Evolutionary conservation across 2,797 vertebrate species (phyloP).

Genomic region (Zalophus californianus): DNA sequence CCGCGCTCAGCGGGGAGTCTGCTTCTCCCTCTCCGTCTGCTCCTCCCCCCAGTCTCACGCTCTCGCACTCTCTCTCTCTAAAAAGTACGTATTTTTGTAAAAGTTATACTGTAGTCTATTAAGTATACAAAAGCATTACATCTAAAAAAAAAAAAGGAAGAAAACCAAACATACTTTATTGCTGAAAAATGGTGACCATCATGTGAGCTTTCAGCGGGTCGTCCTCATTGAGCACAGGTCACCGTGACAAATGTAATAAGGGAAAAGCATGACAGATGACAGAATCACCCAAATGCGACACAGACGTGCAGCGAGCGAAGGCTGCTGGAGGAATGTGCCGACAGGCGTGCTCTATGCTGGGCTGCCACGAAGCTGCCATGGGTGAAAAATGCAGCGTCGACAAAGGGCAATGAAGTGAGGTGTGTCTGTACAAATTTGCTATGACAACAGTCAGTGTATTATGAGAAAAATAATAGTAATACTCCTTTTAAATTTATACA

Average conservation of each 20-base stretch:
- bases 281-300: neutral
- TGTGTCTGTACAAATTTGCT: fast-evolving
- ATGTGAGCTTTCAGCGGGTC: neutral
- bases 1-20: neutral
- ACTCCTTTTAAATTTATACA: neutral
- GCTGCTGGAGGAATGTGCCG: neutral
- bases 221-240: neutral
- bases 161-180: neutral
- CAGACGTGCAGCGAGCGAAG: neutral
- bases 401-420: neutral
- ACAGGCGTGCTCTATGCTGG: neutral
- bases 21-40: neutral
- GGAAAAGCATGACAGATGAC: neutral
- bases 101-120: neutral
- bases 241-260: neutral
- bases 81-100: neutral
- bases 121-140: neutral
- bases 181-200: neutral
- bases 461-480: neutral
- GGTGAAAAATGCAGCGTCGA: neutral
- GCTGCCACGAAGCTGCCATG: neutral
- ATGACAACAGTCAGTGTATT: too few relatives aligned
- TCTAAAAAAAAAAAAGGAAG: neutral
- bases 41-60: too few relatives aligned
- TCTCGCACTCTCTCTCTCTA: neutral